A percentile compares a stretch with the other conserved stretches of the same genome.
These are phyloP conservation scores for Bradypodion ventrale DNA, from an alignment of 2,797 vertebrate genomes.

Conservation along the genomic window DNA sequence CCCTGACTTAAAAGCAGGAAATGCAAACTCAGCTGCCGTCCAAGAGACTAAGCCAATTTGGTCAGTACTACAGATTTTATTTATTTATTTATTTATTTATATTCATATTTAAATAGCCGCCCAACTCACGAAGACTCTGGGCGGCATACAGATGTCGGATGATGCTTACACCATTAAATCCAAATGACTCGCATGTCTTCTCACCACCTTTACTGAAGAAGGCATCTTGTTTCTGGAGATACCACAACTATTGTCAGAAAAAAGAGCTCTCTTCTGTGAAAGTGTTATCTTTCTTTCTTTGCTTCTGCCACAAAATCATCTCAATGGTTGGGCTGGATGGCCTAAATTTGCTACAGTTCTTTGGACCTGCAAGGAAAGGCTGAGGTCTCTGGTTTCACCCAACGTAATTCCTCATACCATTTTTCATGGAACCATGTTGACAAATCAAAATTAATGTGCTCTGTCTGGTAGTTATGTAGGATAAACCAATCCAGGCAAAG, in stretches of 20 bases:
- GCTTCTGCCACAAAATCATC: neutral
- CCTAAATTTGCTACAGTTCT: too few relatives aligned
- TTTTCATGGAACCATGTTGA: too few relatives aligned
- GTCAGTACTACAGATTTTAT: neutral
- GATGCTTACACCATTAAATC: slow-evolving; percentile 15
- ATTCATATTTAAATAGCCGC: too few relatives aligned
- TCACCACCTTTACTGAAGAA: neutral
- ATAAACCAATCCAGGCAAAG: too few relatives aligned
- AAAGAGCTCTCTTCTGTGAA: neutral
- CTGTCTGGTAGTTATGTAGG: too few relatives aligned
- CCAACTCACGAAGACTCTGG: too few relatives aligned
- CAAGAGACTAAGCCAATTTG: neutral
- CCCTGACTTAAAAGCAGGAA: neutral
- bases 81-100: too few relatives aligned
- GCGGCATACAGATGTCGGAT: neutral
- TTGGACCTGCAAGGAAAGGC: too few relatives aligned
- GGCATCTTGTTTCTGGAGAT: neutral
- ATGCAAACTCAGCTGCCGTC: neutral
- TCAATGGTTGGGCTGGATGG: too few relatives aligned
- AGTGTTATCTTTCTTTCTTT: neutral
- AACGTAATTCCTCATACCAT: too few relatives aligned
- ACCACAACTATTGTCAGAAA: neutral
- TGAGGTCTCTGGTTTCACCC: too few relatives aligned
- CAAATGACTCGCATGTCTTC: neutral
- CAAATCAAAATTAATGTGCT: too few relatives aligned